Percentiles rank a stretch among this genome's conserved stretches.
Evolutionary conservation across 2,113 vertebrate species (phyloP).

Genomic region (Egretta garzetta): DNA sequence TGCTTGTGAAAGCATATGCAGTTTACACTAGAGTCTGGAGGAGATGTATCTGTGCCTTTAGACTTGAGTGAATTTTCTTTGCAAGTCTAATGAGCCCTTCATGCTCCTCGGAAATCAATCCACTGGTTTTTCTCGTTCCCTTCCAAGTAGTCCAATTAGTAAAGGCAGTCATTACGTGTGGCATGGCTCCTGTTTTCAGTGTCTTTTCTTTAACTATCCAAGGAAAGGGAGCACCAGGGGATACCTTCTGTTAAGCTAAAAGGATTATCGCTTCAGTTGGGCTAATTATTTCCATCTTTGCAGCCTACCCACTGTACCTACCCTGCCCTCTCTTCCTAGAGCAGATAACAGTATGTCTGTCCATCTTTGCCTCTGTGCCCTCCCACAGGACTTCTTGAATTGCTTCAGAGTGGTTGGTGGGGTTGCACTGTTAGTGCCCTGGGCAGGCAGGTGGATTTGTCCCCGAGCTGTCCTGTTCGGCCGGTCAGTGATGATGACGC

Average conservation of each 20-base stretch:
- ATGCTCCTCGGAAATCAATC: background rate
- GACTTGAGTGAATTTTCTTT: slow-evolving; percentile 29
- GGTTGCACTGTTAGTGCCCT: accelerated
- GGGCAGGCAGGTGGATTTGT: background rate
- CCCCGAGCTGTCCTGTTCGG: accelerated
- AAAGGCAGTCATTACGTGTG: background rate
- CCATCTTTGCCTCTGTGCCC: background rate
- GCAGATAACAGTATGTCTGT: background rate
- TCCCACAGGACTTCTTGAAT: background rate
- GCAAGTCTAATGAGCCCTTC: background rate
- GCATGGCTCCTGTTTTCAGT: background rate
- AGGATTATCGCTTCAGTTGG: background rate
- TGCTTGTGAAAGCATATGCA: background rate
- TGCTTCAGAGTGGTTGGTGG: background rate
- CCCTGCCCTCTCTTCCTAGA: background rate
- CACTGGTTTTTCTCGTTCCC: background rate
- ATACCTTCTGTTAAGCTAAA: background rate
- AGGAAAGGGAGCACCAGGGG: background rate
- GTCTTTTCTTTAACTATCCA: background rate
- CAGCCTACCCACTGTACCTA: background rate
- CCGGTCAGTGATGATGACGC: background rate
- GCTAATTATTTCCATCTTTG: slow-evolving; percentile 31
- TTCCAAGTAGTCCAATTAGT: background rate
- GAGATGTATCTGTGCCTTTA: background rate
- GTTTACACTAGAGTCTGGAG: slow-evolving; percentile 1